Evolutionary conservation across 2,888 invertebrate species (phyloP), one percentile per base, ranked within the genome.

Genomic region (Conchocele bisecta): DNA sequence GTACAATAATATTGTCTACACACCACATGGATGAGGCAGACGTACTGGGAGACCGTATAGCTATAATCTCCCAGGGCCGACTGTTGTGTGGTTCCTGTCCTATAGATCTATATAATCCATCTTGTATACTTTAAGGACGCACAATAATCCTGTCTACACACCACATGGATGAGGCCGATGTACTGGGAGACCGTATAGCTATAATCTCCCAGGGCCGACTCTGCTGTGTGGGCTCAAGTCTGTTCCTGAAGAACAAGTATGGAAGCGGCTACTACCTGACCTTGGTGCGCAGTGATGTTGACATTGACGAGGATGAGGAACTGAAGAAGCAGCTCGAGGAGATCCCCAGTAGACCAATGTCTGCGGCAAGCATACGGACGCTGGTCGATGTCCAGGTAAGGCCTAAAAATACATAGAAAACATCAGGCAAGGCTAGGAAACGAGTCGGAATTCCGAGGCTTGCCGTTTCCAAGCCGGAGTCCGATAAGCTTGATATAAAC

Each of bases 1-100:
- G 91, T 4, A 91, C 92, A 1, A 92, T 93, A 46, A 89, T 93
- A 37, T 84, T 93, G 41, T 92, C 92, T 2, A 93, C 93, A 5
- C 93, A 93, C n/a, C n/a, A n/a, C n/a, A n/a, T n/a, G n/a, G n/a
- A n/a, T 80, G 93, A 93, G 83, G 93, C 93, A 1, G 92, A 93
- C 77, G 88, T 92, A 6, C 87, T 93, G 7, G 92, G 92, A 2
- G 93, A 93, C 82, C 82, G 92, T n/a, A n/a, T n/a, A 39, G n/a
- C n/a, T n/a, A n/a, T n/a, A n/a, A n/a, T n/a, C 3, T 90, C 92
- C 0, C 90, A 92, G 46, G 92, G 92, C 20, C n/a, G n/a, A n/a
- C n/a, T n/a, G n/a, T n/a, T n/a, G n/a, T n/a, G n/a, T n/a, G n/a
- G n/a, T n/a, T n/a, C n/a, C n/a, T n/a, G n/a, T n/a, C n/a, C n/a